A percentile compares a stretch with the other conserved stretches of the same genome.
Evolutionary conservation across 37 sponge, comb jelly and placozoan genomes (phyloP).

Genomic region (Hormiphora californensis): DNA sequence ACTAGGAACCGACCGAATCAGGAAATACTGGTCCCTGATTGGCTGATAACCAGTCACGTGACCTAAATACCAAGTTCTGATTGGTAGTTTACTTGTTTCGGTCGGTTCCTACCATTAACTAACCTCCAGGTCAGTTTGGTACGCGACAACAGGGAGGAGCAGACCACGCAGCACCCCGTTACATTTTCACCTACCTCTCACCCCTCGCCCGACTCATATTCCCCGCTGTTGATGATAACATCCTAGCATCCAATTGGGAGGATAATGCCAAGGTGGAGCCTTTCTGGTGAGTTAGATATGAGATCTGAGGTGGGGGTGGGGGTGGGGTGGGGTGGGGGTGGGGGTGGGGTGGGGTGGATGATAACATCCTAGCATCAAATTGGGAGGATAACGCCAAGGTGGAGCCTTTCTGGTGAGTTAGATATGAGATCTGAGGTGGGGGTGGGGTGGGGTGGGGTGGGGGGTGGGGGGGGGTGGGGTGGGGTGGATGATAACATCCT

Average conservation of each 20-base stretch:
- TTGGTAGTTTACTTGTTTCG: too few species aligned
- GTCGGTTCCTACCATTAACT: too few species aligned
- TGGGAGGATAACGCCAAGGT: constrained; percentile 82
- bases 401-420: constrained; percentile 84
- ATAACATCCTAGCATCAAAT: constrained; percentile 61
- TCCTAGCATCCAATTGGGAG: constrained; percentile 63
- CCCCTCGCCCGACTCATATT: constrained; percentile 80
- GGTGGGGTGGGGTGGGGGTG: too few species aligned
- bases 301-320: too few species aligned
- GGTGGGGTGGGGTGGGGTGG: too few species aligned
- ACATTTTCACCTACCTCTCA: constrained; percentile 89
- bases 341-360: too few species aligned
- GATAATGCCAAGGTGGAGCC: constrained; percentile 91
- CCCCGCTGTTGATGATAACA: constrained; percentile 65
- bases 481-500: constrained; percentile 74
- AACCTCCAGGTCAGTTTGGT: constrained; percentile 88
- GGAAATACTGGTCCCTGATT: too few species aligned
- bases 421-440: too few species aligned
- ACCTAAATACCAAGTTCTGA: too few species aligned
- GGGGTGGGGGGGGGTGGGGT: too few species aligned
- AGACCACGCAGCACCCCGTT: constrained; percentile 92
- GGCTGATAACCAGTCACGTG: too few species aligned
- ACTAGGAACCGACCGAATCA: too few species aligned
- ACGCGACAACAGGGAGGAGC: constrained; percentile 90
- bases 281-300: constrained; percentile 68